phyloP scores from a whole-genome alignment of 1,140 invertebrate genomes.

The Papilio glaucus region DNA sequence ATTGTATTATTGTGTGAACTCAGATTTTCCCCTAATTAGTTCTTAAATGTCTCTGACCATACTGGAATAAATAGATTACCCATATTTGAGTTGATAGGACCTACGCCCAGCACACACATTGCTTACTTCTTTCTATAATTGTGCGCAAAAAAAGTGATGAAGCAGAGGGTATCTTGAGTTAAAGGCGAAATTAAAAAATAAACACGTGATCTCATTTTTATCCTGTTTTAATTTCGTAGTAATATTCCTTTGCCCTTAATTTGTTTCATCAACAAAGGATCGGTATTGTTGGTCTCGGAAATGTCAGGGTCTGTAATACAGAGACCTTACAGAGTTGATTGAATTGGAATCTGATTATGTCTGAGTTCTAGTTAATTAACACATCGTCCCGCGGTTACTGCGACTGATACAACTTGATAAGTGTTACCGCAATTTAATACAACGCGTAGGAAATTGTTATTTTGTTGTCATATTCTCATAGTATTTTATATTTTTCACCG shows the following conservation, averaged over 20 bases:
- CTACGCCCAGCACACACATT: no score
- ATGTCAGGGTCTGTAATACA: conserved; percentile 8
- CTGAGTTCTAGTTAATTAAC: not conserved
- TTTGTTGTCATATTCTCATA: not conserved
- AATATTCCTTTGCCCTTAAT: not conserved
- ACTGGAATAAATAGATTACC: no score
- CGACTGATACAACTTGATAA: conserved; percentile 7
- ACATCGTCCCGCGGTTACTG: not conserved
- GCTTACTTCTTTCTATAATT: no score
- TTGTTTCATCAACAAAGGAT: conserved; percentile 5
- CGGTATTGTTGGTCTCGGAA: not conserved
- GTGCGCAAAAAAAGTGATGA: no score
- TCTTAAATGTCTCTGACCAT: no score
- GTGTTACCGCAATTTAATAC: not conserved
- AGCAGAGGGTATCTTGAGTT: no score
- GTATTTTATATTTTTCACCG: no score
- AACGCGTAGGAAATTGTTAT: not conserved
- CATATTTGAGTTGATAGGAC: no score
- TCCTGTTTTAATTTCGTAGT: not conserved
- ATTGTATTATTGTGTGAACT: no score
- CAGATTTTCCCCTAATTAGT: no score
- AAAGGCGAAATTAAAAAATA: not conserved
- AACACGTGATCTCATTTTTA: not conserved
- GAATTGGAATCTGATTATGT: conserved; percentile 13
- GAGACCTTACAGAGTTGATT: not conserved